Conservation (phyloP, 2,113 vertebrate genomes). For the Diadophis punctatus region DNA sequence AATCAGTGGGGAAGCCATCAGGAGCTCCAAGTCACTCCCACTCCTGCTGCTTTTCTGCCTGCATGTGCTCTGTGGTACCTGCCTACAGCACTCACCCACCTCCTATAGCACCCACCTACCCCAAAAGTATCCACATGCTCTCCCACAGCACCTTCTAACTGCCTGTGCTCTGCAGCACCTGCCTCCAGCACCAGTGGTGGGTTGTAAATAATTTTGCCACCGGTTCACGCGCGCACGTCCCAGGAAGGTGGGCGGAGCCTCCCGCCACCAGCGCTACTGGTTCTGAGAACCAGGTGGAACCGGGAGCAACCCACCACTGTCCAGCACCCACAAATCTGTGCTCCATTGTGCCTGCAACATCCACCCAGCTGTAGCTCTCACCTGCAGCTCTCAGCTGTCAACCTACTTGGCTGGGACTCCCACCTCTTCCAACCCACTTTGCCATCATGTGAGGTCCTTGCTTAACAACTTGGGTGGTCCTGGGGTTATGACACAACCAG, state of each 20-base stretch:
- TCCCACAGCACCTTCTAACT: not conserved
- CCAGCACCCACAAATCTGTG: not conserved
- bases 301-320: too few species aligned
- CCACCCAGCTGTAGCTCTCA: not conserved
- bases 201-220: too few species aligned
- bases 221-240: too few species aligned
- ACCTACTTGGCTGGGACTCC: not conserved
- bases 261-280: too few species aligned
- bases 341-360: not conserved
- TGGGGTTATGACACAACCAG: not conserved
- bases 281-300: too few species aligned
- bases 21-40: not conserved
- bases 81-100: not conserved
- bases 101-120: not conserved
- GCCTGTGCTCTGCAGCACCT: not conserved
- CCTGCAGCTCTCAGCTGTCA: not conserved
- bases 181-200: not conserved
- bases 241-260: too few species aligned
- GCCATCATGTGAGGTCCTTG: not conserved
- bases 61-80: not conserved
- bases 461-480: not conserved
- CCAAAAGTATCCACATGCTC: too few species aligned
- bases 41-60: not conserved
- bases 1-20: not conserved
- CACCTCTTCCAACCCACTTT: not conserved